Evolutionary conservation across 2,888 invertebrate genomes (phyloP), one percentile per base, ranked within the genome.

Genomic region (Leucozona laternaria): DNA sequence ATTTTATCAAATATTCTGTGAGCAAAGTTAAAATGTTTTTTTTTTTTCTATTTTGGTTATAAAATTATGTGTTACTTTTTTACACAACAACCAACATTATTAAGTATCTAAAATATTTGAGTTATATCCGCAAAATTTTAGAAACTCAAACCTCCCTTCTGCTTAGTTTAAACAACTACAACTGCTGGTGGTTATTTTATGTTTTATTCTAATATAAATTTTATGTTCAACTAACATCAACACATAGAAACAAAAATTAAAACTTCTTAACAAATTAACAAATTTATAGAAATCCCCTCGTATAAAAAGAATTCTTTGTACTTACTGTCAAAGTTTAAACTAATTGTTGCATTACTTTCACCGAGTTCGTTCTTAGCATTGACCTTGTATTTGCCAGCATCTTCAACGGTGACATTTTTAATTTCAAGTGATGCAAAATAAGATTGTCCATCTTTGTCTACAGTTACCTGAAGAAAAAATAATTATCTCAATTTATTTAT

Each of bases 261-360:
- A 79, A 64, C 34, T 53, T 53, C 15, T 66, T 17, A 43, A 17
- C 34, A 34, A 10, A 13, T 37, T 20, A 4, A 31, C 31, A 31
- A 31, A 31, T 7, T 73, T 13, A n/a, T 45, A 40, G 50, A 66
- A 50, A 53, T 40, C 0, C 64, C 11, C 1, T 50, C 7, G 25
- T 15, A 28, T 40, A 60, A 31, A 28, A 22, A 15, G 1, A 10
- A 25, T 28, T 43, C 2, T n/a, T n/a, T 10, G 28, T 91, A 97
- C 98, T 97, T 95, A 98, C 98, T 98, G 96, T 98, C 98, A 94
- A 98, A 98, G 94, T 98, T 98, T 91, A 98, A 96, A 94, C 98
- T 98, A 93, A 98, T 98, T 88, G 98, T 98, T 88, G 98, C 98
- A 93, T 98, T 98, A 93, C 98, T 98, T 93, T 99, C 98, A 92